Evolutionary conservation across 2,797 vertebrate genomes (phyloP).

Genomic region (Delichon dasypus): DNA sequence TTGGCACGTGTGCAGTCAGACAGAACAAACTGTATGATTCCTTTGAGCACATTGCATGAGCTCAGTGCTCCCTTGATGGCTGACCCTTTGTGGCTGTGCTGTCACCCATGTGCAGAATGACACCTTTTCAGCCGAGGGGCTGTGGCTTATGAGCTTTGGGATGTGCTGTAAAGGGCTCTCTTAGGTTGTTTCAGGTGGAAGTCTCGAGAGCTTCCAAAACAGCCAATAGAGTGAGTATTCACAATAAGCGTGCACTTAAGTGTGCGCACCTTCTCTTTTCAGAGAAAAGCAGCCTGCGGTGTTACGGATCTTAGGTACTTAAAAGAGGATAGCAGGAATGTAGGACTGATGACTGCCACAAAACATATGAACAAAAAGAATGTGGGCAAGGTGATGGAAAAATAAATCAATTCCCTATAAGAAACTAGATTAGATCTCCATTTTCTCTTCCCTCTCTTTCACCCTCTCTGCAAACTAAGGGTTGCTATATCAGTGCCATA

Average conservation of each 20-base stretch:
- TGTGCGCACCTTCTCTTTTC: neutral
- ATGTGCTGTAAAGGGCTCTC: neutral
- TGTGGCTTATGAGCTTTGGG: neutral
- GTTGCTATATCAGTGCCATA: neutral
- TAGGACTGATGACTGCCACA: neutral
- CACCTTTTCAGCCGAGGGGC: neutral
- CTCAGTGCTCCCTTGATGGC: neutral
- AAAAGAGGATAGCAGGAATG: neutral
- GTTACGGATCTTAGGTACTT: neutral
- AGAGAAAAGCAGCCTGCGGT: neutral
- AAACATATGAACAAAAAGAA: neutral
- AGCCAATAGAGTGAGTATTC: neutral
- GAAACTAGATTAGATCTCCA: neutral
- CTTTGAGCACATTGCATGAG: neutral
- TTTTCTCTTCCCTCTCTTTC: neutral
- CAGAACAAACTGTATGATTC: neutral
- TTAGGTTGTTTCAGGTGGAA: neutral
- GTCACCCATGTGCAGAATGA: neutral
- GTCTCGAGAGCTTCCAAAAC: neutral
- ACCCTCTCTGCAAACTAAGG: neutral
- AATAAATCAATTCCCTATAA: neutral
- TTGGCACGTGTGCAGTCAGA: neutral
- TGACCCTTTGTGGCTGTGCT: neutral
- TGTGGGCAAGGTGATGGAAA: neutral
- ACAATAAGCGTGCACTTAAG: fast-evolving